A percentile compares a stretch with the other conserved stretches of the same genome.
Evolutionary conservation across 1,140 invertebrate genomes (phyloP).

Genomic region (Myzus persicae): DNA sequence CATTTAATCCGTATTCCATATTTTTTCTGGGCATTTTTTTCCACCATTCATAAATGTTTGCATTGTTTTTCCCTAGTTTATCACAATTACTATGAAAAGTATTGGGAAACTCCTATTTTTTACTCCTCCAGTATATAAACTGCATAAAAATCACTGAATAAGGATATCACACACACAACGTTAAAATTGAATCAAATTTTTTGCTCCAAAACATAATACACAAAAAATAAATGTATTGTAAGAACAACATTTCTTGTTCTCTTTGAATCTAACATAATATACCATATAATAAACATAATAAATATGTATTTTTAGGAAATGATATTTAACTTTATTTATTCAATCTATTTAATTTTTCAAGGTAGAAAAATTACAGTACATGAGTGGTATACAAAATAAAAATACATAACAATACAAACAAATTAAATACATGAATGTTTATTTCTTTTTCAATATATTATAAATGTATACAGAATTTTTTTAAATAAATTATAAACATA

Average conservation of each 20-base stretch:
- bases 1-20: too few species aligned
- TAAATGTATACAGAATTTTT: slow-evolving; percentile 18
- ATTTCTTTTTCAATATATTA: neutral
- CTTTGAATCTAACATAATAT: neutral
- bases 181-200: neutral
- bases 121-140: neutral
- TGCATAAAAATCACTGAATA: neutral
- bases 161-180: neutral
- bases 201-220: neutral
- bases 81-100: neutral
- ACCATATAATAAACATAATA: neutral
- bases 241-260: neutral
- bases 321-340: neutral
- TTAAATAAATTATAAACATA: slow-evolving; percentile 19
- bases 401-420: slow-evolving; percentile 6
- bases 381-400: slow-evolving; percentile 14
- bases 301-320: neutral
- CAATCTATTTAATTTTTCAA: neutral
- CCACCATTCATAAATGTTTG: too few species aligned
- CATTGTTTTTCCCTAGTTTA: too few species aligned
- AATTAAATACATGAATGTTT: neutral
- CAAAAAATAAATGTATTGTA: too few species aligned
- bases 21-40: too few species aligned
- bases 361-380: neutral
- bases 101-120: neutral